Evolutionary conservation across 2,888 invertebrate genomes (phyloP).

Genomic region (Callyntrura guangdongensis): DNA sequence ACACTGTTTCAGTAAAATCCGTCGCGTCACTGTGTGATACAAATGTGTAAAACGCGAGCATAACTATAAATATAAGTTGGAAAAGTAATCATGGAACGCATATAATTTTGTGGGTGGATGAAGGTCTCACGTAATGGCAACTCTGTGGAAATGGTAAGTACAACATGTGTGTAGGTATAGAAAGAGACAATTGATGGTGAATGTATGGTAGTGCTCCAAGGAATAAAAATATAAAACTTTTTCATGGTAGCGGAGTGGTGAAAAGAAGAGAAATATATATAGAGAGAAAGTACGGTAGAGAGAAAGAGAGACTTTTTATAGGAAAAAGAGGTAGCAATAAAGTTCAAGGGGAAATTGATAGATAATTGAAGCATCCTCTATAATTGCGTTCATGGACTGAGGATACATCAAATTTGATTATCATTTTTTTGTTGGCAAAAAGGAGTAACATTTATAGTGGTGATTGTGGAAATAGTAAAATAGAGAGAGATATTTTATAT

Average conservation of each 20-base stretch:
- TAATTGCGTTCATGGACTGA: slow-evolving; percentile 67
- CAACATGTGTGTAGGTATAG: neutral
- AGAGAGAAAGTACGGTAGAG: neutral
- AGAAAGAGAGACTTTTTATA: neutral
- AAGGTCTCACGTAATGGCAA: slow-evolving; percentile 45
- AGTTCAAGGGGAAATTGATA: slow-evolving; percentile 56
- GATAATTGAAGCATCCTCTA: slow-evolving; percentile 68
- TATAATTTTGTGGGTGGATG: slow-evolving; percentile 50
- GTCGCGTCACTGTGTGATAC: neutral
- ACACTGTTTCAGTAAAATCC: slow-evolving; percentile 39
- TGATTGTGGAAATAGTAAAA: slow-evolving; percentile 39
- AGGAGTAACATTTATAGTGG: slow-evolving; percentile 33
- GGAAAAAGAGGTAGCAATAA: slow-evolving; percentile 61
- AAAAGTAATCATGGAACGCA: slow-evolving; percentile 39
- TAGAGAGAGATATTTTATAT: slow-evolving; percentile 4
- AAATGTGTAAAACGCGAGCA: neutral
- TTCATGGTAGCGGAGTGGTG: neutral
- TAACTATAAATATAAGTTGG: neutral
- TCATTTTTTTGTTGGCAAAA: slow-evolving; percentile 27
- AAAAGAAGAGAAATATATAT: neutral
- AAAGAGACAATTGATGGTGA: slow-evolving; percentile 12
- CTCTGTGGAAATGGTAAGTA: slow-evolving; percentile 44
- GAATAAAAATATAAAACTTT: slow-evolving; percentile 18
- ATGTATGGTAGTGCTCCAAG: slow-evolving; percentile 54
- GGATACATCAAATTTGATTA: slow-evolving; percentile 74